Evolutionary conservation across 1,140 invertebrate genomes (phyloP), one percentile per base, ranked within the genome.

Genomic region (Drosophila virilis): DNA sequence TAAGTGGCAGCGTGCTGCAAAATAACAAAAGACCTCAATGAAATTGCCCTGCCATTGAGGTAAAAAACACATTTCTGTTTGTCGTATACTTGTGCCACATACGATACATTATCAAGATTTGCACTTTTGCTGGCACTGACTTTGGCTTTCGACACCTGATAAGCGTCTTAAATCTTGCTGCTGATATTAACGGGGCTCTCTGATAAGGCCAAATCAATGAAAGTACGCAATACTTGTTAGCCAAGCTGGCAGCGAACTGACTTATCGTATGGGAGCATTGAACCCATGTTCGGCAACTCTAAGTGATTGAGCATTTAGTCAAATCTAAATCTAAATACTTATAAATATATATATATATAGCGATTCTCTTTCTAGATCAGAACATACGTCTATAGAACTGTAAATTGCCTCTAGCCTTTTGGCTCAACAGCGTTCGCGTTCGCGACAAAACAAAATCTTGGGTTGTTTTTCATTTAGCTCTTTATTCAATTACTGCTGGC

Each of bases 11-110:
- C 50, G n/a, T 46, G 59, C 73, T 38, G 37, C 22, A 67, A 60
- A 42, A 32, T 28, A 28, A 28, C 22, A 61, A 65, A 77, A 84
- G 65, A 42, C 60, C 79, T 86, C 79, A 86, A 86, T 86, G 82
- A 86, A 88, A 37, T 73, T 70, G 8, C 15, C 22, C 42, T n/a
- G 62, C 58, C 64, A 74, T 61, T 74, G 62, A 62, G 54, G 45
- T 52, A 22, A 64, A 65, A 66, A 62, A 50, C 38, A 58, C 6
- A 17, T 17, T 28, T 8, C 13, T 10, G 9, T 38, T 45, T 13
- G 40, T 28, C 22, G 22, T 28, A 28, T 28, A 28, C 22, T 43
- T n/a, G 10, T 35, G 51, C 9, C 13, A 5, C 6, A n/a, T 3
- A 33, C 13, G 7, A 15, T 33, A 8, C 8, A 45, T 48, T 61